Evolutionary conservation across 2,888 invertebrate genomes (phyloP).

Genomic region (Hedya salicella): DNA sequence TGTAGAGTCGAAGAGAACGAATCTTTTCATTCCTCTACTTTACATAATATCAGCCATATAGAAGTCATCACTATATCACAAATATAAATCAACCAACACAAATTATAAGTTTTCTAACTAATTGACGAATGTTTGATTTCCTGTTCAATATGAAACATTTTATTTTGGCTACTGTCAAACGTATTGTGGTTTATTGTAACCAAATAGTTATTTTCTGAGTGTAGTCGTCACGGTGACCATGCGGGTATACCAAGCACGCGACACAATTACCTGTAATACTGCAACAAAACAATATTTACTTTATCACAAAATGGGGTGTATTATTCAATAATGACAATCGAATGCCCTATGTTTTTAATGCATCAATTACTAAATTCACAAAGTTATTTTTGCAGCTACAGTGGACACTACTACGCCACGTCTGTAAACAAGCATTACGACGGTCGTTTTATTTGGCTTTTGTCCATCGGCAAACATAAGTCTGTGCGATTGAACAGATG

Average conservation of each 20-base stretch:
- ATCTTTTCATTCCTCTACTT: no score
- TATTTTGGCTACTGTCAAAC: no score
- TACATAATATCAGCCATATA: no score
- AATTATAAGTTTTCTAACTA: no score
- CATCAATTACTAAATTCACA: conserved; percentile 8
- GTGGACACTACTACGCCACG: not conserved
- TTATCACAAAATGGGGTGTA: conserved; percentile 19
- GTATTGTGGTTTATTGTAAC: not conserved
- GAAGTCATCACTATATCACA: no score
- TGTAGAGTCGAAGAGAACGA: no score
- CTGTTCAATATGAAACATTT: no score
- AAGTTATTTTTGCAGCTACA: conserved; percentile 4
- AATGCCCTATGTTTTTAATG: conserved; percentile 15
- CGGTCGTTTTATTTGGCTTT: not conserved
- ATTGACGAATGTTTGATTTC: no score
- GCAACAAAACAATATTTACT: conserved; percentile 29
- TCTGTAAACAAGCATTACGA: not conserved
- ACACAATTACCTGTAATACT: conserved; percentile 20
- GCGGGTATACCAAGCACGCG: conserved; percentile 5
- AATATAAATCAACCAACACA: no score
- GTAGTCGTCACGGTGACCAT: conserved; percentile 4
- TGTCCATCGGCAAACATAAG: not conserved
- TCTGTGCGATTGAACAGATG: conserved; percentile 13
- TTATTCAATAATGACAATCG: conserved; percentile 26
- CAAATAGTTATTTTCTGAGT: not conserved